phyloP scores from a whole-genome alignment of 2,113 vertebrate species.

The Elaphurus davidianus region DNA sequence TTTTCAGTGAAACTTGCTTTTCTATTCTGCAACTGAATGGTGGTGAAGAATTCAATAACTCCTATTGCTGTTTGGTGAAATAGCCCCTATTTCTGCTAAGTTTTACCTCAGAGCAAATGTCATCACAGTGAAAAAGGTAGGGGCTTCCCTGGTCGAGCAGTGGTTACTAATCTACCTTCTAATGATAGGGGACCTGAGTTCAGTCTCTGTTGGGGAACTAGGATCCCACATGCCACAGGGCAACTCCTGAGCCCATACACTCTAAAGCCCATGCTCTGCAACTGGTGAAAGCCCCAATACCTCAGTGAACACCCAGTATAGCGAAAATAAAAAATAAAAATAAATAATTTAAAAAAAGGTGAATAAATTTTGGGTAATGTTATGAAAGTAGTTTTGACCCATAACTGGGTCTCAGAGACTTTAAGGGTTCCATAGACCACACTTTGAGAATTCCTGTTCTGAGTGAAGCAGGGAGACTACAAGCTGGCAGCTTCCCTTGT shows the following conservation, averaged over 20 bases:
- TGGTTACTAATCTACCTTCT: neutral
- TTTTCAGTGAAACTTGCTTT: neutral
- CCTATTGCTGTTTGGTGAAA: neutral
- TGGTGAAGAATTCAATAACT: neutral
- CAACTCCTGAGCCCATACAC: neutral
- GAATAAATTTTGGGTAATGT: neutral
- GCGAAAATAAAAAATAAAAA: neutral
- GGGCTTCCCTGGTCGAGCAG: neutral
- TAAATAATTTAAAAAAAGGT: neutral
- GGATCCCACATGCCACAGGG: neutral
- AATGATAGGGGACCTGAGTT: fast-evolving
- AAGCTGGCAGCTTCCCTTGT: neutral
- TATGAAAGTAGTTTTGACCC: neutral
- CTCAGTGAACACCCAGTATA: fast-evolving
- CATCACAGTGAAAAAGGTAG: neutral
- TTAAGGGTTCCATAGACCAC: neutral
- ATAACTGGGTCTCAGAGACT: neutral
- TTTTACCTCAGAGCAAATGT: neutral
- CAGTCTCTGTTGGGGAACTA: neutral
- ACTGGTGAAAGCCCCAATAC: neutral
- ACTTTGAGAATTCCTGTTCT: neutral
- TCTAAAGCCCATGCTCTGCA: neutral
- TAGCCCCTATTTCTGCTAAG: neutral
- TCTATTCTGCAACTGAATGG: neutral
- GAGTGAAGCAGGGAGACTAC: neutral